These are phyloP conservation scores for Catharus bicknelli DNA, from an alignment of 2,113 vertebrate species.

Conservation along the genomic window DNA sequence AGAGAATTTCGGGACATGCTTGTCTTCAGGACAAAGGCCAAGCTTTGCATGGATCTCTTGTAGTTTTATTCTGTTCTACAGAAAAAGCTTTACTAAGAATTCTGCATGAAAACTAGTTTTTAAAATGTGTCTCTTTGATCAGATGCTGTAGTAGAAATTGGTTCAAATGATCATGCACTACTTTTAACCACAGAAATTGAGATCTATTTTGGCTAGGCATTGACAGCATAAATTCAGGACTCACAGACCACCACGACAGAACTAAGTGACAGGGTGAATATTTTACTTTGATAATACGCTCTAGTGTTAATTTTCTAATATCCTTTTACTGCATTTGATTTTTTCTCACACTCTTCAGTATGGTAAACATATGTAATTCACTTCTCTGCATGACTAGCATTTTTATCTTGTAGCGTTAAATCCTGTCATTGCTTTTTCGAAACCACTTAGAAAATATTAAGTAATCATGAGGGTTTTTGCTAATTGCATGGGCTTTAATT, in stretches of 20 bases:
- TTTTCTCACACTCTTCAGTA: conserved; percentile 58
- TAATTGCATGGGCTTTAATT: conserved; percentile 66
- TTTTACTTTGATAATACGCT: not conserved
- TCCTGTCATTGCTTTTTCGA: conserved; percentile 56
- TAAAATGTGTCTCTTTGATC: not conserved
- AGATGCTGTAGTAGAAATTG: not conserved
- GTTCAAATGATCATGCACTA: not conserved
- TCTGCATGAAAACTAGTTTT: not conserved
- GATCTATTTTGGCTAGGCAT: not conserved
- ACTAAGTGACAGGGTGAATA: not conserved
- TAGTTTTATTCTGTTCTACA: not conserved
- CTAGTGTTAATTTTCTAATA: conserved; percentile 32
- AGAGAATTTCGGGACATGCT: not conserved
- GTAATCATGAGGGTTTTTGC: conserved; percentile 67
- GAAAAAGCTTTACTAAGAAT: not conserved
- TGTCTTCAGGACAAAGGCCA: not conserved
- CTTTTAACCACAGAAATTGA: not conserved
- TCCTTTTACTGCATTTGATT: conserved; percentile 25
- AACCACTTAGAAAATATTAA: conserved; percentile 66
- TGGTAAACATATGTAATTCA: conserved; percentile 65
- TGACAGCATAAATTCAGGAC: not conserved
- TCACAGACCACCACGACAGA: not conserved
- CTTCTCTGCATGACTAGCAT: conserved; percentile 50
- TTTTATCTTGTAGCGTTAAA: conserved; percentile 56
- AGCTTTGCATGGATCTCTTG: not conserved